Base-by-base conservation (phyloP, 2,113 vertebrate genomes). In the Oceanites oceanicus region DNA sequence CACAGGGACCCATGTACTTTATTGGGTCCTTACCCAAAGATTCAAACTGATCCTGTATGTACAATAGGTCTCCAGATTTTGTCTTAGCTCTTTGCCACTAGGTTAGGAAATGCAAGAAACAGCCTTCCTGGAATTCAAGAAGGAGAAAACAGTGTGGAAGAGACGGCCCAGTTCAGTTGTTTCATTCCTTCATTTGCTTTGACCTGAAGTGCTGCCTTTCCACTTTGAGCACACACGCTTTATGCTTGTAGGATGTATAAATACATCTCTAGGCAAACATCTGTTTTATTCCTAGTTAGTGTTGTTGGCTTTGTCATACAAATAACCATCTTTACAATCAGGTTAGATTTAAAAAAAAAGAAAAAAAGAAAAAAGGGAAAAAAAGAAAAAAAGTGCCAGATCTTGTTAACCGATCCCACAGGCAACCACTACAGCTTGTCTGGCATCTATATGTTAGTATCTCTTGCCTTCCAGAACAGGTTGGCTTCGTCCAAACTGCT, bases 351-450 rank as follows among this genome's bases (percentile, higher is more conserved):
- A 4, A 45, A 38, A 38, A 7, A 12, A 10, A 32, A 25, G 3
- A n/a, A 4, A 30, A 12, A 49, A 2, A 11, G 3, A 7, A 8
- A 32, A 21, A 7, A 7, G 2, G 1, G 2, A 23, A 6, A 9
- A 20, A 34, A 36, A 11, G 8, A 6, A 6, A 49, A 27, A 40
- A 19, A 17, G 2, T 19, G 7, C 15, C n/a, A 65, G 3, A 9
- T 55, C 27, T 49, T 67, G 11, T n/a, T 70, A 68, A 22, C 12
- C 55, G 27, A 65, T 75, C 11, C 13, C 58, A 47, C 12, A 36
- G 25, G 3, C 21, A 38, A 9, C 3, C 6, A 11, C 17, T 83
- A 25, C 26, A 45, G 4, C 59, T 22, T 82, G 21, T 27, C 34
- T 72, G 34, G 23, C 17, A 40, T 45, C 15, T 32, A 2, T 30